A percentile compares a stretch with the other conserved stretches of the same genome.
Evolutionary conservation across 2,797 vertebrate genomes (phyloP).

Genomic region (Antrozous pallidus): DNA sequence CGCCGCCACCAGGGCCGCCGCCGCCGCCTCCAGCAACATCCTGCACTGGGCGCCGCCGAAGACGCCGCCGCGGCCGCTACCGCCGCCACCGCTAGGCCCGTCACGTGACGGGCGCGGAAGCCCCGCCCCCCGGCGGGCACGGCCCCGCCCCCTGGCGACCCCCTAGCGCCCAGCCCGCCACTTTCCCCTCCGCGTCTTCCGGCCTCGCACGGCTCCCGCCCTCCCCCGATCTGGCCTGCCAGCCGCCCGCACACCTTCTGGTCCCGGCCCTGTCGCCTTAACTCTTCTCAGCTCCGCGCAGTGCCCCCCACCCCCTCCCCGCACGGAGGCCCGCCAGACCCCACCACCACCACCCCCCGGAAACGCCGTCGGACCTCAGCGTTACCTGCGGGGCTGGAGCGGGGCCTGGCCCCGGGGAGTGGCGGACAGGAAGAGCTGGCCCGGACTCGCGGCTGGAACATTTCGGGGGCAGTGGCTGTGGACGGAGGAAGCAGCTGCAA

Average conservation of each 20-base stretch:
- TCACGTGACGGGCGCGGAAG: slow-evolving; percentile 52
- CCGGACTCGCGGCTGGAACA: not conserved
- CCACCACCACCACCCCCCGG: no score
- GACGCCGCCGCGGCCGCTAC: slow-evolving; percentile 55
- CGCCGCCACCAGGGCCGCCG: slow-evolving; percentile 76
- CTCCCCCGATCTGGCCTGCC: no score
- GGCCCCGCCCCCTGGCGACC: slow-evolving; percentile 38
- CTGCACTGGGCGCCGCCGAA: slow-evolving; percentile 67
- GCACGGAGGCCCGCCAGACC: accelerated
- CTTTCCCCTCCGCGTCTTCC: slow-evolving; percentile 27
- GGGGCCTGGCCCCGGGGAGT: not conserved
- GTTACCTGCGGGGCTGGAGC: not conserved
- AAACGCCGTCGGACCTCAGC: not conserved
- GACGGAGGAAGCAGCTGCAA: not conserved
- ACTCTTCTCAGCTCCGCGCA: accelerated
- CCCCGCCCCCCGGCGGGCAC: slow-evolving; percentile 21
- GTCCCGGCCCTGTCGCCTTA: accelerated
- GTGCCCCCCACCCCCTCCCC: no score
- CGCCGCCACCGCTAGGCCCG: not conserved
- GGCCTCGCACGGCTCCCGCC: not conserved
- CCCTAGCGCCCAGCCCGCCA: not conserved
- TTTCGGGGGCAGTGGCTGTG: not conserved
- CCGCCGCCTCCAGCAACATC: slow-evolving; percentile 70
- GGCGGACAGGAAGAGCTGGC: not conserved
- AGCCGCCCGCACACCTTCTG: not conserved